Evolutionary conservation across 92 coral and sea anemone species (phyloP).

Genomic region (Desmophyllum pertusum): DNA sequence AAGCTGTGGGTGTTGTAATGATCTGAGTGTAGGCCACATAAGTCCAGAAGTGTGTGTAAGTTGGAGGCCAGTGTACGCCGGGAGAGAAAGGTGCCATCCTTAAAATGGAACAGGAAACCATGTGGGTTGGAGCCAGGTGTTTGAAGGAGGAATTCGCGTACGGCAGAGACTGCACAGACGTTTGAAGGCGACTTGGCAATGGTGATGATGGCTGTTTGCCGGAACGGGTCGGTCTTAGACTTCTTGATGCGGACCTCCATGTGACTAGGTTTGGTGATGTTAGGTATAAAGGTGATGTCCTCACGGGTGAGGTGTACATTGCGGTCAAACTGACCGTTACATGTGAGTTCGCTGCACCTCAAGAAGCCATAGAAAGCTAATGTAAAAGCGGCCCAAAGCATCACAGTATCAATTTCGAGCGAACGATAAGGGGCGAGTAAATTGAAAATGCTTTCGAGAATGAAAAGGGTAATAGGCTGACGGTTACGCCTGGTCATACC

Average conservation of each 20-base stretch:
- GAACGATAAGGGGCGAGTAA: not conserved
- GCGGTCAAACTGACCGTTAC: no score
- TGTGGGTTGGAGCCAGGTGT: no score
- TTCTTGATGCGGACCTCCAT: constrained; percentile 18
- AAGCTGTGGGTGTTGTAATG: no score
- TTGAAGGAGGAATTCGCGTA: no score
- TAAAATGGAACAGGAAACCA: no score
- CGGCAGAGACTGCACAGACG: not conserved
- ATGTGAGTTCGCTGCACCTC: no score
- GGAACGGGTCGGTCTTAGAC: not conserved
- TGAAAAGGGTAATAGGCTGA: constrained; percentile 14
- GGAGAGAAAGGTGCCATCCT: no score
- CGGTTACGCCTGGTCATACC: not conserved
- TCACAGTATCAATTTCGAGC: no score
- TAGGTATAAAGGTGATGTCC: not conserved
- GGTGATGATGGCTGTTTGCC: not conserved
- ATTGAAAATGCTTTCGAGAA: not conserved
- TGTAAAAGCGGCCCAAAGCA: constrained; percentile 42
- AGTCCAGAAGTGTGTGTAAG: no score
- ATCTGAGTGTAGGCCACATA: no score
- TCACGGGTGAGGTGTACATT: constrained; percentile 7
- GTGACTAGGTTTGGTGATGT: no score
- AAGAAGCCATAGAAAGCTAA: constrained; percentile 35
- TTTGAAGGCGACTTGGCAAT: not conserved
- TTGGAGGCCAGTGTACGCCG: no score